These are phyloP conservation scores for Triplophysa tibetana DNA, from an alignment of 2,113 vertebrate genomes.

Conservation along the genomic window DNA sequence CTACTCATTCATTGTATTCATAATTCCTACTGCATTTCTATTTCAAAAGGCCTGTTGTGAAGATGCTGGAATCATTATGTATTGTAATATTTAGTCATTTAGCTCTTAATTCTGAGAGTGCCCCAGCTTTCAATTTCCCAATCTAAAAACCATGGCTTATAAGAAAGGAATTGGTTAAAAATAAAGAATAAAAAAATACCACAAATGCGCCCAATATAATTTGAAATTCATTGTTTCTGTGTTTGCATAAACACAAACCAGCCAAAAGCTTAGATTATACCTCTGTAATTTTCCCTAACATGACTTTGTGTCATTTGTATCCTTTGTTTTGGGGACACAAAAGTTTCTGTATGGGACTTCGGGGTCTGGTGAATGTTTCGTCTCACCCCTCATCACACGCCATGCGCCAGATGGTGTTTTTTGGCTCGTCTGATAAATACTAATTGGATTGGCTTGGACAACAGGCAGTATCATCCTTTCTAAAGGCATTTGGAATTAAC, in stretches of 20 bases:
- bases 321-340: constrained; percentile 19
- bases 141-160: too few species aligned
- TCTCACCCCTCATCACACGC: constrained; percentile 53
- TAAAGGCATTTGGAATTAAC: not conserved
- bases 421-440: constrained; percentile 74
- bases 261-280: not conserved
- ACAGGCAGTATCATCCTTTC: constrained; percentile 47
- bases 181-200: too few species aligned
- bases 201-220: too few species aligned
- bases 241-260: too few species aligned
- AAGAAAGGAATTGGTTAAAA: not conserved
- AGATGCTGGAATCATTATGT: not conserved
- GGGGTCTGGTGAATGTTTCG: constrained; percentile 45
- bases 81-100: not conserved
- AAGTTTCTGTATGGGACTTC: constrained; percentile 13
- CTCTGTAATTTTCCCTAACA: constrained; percentile 25
- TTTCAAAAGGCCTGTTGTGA: not conserved
- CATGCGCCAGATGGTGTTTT: constrained; percentile 74
- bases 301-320: constrained; percentile 21
- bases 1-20: too few species aligned
- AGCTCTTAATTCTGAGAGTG: too few species aligned
- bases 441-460: constrained; percentile 67
- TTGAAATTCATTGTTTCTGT: too few species aligned
- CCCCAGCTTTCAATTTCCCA: too few species aligned
- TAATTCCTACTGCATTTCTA: not conserved